Percentiles rank a stretch among this genome's conserved stretches.
These are phyloP conservation scores for Prunella fulvescens DNA, from an alignment of 2,113 vertebrate species.

Conservation along the genomic window DNA sequence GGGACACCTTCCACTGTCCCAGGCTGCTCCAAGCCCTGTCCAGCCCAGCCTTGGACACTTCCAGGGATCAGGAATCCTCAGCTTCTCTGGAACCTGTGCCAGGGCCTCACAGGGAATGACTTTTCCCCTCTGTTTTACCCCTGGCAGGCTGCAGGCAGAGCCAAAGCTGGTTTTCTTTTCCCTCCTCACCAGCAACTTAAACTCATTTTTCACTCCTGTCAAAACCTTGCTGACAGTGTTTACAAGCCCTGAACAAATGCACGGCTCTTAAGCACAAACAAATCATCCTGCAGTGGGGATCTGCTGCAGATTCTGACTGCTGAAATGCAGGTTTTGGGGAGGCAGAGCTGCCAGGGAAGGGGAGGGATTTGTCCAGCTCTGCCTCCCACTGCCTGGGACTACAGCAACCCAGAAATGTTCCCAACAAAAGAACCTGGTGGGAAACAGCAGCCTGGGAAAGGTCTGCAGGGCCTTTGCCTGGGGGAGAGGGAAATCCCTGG, in stretches of 20 bases:
- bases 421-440: neutral
- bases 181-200: neutral
- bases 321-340: neutral
- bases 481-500: neutral
- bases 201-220: conserved; percentile 7
- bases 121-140: neutral
- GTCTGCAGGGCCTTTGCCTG: neutral
- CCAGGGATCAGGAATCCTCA: neutral
- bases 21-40: accelerated
- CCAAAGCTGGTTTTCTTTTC: neutral
- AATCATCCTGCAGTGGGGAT: neutral
- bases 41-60: neutral
- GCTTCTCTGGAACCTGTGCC: neutral
- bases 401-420: neutral
- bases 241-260: neutral
- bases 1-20: neutral
- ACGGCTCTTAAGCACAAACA: neutral
- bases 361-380: neutral
- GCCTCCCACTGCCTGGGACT: neutral
- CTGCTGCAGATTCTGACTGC: neutral
- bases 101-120: neutral
- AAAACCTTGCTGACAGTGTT: neutral
- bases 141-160: neutral
- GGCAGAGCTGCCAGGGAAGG: neutral
- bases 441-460: neutral